Percentiles rank a stretch among this genome's conserved stretches.
phyloP scores from a whole-genome alignment of 2,113 vertebrate genomes.

The Dromaius novaehollandiae region DNA sequence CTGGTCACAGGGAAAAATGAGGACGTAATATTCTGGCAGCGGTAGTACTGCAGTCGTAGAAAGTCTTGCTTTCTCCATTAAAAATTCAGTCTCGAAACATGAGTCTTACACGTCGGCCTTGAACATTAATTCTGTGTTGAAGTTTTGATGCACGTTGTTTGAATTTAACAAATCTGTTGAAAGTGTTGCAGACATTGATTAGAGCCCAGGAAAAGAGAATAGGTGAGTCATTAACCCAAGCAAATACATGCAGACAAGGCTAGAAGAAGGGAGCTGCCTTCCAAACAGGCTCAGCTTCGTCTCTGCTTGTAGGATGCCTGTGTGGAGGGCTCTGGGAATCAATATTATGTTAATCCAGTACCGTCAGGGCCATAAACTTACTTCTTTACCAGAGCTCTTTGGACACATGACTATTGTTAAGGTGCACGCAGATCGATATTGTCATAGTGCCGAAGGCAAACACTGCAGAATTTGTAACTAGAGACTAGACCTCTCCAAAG shows the following conservation, averaged over 20 bases:
- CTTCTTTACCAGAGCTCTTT: background rate
- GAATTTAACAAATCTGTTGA: background rate
- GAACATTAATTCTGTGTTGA: background rate
- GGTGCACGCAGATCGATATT: background rate
- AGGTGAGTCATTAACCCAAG: background rate
- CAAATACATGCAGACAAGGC: background rate
- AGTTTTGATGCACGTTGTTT: background rate
- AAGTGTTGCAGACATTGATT: background rate
- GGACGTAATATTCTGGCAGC: background rate
- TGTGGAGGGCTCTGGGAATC: background rate
- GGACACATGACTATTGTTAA: constrained; percentile 9
- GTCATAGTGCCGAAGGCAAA: background rate
- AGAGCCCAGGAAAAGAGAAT: background rate
- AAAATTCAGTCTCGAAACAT: background rate
- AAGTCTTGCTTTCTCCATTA: background rate
- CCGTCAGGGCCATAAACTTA: background rate
- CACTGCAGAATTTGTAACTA: background rate
- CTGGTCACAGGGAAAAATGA: background rate
- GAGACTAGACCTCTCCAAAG: background rate
- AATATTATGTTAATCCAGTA: background rate
- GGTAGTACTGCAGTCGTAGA: background rate
- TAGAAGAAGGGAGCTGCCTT: background rate
- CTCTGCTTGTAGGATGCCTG: background rate
- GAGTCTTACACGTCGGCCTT: background rate
- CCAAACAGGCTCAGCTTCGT: background rate